Conservation (phyloP, 2,888 invertebrate species). For the Agriopis marginaria region DNA sequence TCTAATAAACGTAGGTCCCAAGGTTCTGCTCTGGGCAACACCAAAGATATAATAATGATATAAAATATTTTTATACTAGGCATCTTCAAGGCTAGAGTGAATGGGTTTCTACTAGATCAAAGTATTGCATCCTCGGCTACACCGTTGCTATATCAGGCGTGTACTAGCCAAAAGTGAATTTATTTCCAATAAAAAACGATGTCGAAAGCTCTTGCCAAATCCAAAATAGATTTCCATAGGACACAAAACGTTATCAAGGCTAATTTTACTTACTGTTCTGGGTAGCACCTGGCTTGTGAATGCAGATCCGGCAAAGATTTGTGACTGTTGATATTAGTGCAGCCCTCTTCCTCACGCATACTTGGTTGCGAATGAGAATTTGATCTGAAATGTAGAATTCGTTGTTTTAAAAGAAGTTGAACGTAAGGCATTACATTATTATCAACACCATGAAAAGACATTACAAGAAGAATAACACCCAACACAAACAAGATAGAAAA, state of each 20-base stretch:
- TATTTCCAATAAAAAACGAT: not conserved
- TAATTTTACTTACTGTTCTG: slow-evolving; percentile 73
- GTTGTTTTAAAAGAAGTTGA: too few species aligned
- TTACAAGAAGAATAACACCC: too few species aligned
- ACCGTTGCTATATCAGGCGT: too few species aligned
- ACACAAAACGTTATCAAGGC: not conserved
- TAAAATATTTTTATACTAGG: not conserved
- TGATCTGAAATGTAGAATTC: slow-evolving; percentile 71
- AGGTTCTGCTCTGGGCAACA: slow-evolving; percentile 11
- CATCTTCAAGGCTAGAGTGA: too few species aligned
- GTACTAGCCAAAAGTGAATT: too few species aligned
- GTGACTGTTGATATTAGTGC: slow-evolving; percentile 89
- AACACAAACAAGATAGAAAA: too few species aligned
- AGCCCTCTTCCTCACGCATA: slow-evolving; percentile 82
- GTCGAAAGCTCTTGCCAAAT: slow-evolving; percentile 7
- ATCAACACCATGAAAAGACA: too few species aligned
- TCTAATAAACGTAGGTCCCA: slow-evolving; percentile 1
- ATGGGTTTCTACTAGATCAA: too few species aligned
- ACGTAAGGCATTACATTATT: too few species aligned
- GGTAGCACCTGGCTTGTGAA: slow-evolving; percentile 84
- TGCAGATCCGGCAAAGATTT: slow-evolving; percentile 94
- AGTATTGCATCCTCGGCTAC: too few species aligned
- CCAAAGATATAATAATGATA: not conserved
- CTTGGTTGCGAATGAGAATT: slow-evolving; percentile 88
- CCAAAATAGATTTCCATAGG: not conserved